These are phyloP conservation scores for Erythrocebus patas DNA, from an alignment of 2,113 vertebrate genomes.

Conservation along the genomic window DNA sequence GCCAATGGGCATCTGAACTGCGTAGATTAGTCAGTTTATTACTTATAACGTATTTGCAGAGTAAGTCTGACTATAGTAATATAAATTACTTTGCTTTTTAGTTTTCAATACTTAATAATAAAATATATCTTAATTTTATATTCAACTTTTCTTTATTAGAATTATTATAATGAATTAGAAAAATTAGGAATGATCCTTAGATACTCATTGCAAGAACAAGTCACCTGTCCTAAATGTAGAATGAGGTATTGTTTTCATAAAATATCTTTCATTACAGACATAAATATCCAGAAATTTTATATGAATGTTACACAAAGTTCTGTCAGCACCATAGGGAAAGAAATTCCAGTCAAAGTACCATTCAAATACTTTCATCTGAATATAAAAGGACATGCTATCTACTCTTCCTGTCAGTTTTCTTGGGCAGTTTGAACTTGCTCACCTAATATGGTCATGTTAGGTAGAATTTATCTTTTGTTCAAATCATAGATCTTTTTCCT, in stretches of 20 bases:
- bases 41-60: not conserved
- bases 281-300: not conserved
- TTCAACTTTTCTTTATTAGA: not conserved
- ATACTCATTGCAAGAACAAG: not conserved
- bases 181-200: not conserved
- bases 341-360: not conserved
- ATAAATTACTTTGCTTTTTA: not conserved
- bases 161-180: not conserved
- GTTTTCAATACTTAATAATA: not conserved
- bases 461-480: not conserved
- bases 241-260: not conserved
- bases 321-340: not conserved
- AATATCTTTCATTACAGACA: not conserved
- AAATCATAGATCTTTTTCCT: not conserved
- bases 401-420: not conserved
- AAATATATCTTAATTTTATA: not conserved
- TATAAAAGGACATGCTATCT: not conserved
- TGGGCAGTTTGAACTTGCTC: not conserved
- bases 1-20: not conserved
- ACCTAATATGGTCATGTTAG: not conserved
- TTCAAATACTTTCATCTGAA: not conserved
- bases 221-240: not conserved
- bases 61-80: not conserved
- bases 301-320: not conserved
- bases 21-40: not conserved